phyloP scores from a whole-genome alignment of 2,888 invertebrate genomes.

The Cheilosia pagana region DNA sequence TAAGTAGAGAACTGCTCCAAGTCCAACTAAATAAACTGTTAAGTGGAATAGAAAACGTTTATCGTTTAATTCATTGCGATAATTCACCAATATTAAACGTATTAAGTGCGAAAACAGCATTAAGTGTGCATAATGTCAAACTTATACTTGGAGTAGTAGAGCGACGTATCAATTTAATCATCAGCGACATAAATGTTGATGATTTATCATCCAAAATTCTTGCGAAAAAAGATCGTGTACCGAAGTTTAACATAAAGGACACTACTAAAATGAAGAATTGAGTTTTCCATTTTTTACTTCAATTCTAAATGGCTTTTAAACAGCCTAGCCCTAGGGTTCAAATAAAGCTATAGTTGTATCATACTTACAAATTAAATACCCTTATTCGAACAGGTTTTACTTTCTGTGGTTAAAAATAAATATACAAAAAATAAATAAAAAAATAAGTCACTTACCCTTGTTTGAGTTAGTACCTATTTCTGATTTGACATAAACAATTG shows the following conservation, averaged over 20 bases:
- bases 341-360: no score
- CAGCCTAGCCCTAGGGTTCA: no score
- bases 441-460: no score
- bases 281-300: background rate
- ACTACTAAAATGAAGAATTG: conserved; percentile 80
- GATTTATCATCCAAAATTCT: conserved; percentile 81
- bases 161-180: conserved; percentile 85
- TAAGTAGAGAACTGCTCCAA: conserved; percentile 79
- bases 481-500: no score
- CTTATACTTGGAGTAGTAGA: conserved; percentile 93
- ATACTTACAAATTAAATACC: no score
- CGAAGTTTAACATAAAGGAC: conserved; percentile 83
- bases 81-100: conserved; percentile 89
- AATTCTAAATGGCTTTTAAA: background rate
- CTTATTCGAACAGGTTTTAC: no score
- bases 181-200: conserved; percentile 80
- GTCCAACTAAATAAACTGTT: conserved; percentile 81
- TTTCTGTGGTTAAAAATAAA: no score
- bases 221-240: conserved; percentile 82
- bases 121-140: conserved; percentile 90
- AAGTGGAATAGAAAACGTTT: conserved; percentile 84
- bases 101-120: conserved; percentile 88
- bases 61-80: conserved; percentile 87
- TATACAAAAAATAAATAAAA: no score
- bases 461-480: no score